Evolutionary conservation across 2,113 vertebrate genomes (phyloP).

Genomic region (Etheostoma spectabile): DNA sequence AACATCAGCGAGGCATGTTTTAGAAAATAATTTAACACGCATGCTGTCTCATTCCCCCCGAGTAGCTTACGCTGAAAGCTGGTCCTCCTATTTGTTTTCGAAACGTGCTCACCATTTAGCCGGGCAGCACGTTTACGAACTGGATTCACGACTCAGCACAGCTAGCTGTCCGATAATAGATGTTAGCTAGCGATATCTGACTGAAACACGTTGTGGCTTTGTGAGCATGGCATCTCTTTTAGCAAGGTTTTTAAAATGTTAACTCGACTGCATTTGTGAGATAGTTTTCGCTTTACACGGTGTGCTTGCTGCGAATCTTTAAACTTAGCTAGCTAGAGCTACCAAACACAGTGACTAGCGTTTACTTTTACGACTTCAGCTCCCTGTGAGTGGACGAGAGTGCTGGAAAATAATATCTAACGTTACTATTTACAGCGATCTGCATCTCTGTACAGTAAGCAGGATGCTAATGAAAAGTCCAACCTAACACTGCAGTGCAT

Average conservation of each 20-base stretch:
- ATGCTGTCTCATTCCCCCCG: neutral
- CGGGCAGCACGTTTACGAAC: constrained; percentile 49
- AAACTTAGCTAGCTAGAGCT: neutral
- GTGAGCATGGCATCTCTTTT: constrained; percentile 45
- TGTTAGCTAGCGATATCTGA: constrained; percentile 51
- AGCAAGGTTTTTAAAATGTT: constrained; percentile 12
- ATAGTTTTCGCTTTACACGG: neutral
- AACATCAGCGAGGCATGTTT: constrained; percentile 36
- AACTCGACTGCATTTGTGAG: neutral
- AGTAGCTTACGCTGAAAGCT: neutral
- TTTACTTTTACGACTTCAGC: constrained; percentile 24
- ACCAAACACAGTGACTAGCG: neutral
- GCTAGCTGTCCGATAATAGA: constrained; percentile 77
- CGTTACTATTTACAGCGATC: constrained; percentile 54
- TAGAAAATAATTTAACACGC: neutral
- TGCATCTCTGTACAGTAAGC: constrained; percentile 4
- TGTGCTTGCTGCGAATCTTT: constrained; percentile 6
- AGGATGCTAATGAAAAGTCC: neutral
- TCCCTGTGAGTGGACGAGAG: constrained; percentile 6
- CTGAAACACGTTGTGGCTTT: constrained; percentile 75
- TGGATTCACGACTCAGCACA: constrained; percentile 24
- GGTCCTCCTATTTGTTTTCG: constrained; percentile 36
- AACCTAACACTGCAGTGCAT: constrained; percentile 52
- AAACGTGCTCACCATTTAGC: constrained; percentile 57
- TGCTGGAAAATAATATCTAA: constrained; percentile 18